Base-by-base conservation (phyloP, 2,888 invertebrate genomes). In the Himalopsyche anomala region DNA sequence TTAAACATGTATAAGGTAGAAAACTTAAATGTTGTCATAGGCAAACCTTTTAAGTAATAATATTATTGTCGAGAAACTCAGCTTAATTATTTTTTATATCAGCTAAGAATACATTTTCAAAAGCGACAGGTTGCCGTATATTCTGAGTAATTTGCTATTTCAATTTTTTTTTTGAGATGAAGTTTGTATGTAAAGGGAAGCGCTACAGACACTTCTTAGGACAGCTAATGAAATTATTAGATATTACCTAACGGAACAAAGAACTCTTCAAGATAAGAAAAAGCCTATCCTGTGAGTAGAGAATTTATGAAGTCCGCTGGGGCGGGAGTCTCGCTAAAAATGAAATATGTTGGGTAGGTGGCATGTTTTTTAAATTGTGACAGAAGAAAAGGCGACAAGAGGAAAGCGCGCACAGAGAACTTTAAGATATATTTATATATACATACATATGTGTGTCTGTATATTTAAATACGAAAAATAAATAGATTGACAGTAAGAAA, bases 241-340 rank as follows among this genome's bases (percentile, higher is more conserved):
- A 62, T 28, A 19, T 62, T 11, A 28, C 62, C 19, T 62, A 62
- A 2, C 62, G 19, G 62, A 62, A 62, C 62, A 62, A 28, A 62
- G 19, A 62, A 62, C 62, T 62, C 62, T 62, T n/a, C 62, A 28
- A 62, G 62, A 62, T 62, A 62, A 62, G 62, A 62, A 28, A 62
- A 19, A 62, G 62, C 19, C 62, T 62, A 62, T 62, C 28, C 62
- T n/a, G 11, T 8, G 62, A 62, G 62, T n/a, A 62, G 19, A 62
- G 62, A 62, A 62, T 62, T 62, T 62, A 62, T 62, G 62, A 62
- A 62, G 62, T 62, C 62, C 62, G 62, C 3, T 62, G 62, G 62
- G 62, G 19, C 28, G 19, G 62, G 4, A 62, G 62, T 62, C 62
- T 62, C 62, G 62, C 62, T 62, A 62, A 62, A 62, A 62, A 62